Percentiles rank a stretch among this genome's conserved stretches.
phyloP scores from a whole-genome alignment of 2,888 invertebrate genomes.

The Erebia palarica region DNA sequence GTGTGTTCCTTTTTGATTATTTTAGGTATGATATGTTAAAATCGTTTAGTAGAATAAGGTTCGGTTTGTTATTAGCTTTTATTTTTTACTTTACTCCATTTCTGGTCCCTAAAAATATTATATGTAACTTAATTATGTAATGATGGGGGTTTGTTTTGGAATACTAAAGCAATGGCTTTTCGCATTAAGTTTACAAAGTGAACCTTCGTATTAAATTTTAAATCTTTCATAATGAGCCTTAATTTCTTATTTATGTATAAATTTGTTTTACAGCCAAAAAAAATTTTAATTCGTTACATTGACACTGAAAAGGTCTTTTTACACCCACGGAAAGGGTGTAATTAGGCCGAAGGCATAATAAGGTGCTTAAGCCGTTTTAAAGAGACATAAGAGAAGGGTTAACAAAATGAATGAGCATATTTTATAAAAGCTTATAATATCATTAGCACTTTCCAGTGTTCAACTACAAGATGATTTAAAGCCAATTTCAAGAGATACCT shows the following conservation, averaged over 20 bases:
- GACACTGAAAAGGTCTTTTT: constrained; percentile 5
- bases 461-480: neutral
- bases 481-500: neutral
- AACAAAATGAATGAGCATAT: constrained; percentile 19
- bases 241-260: neutral
- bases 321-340: constrained; percentile 6
- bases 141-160: no score
- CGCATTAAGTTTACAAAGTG: no score
- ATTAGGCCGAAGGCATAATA: constrained; percentile 25
- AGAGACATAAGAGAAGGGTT: constrained; percentile 24
- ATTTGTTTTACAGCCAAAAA: neutral
- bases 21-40: no score
- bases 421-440: neutral
- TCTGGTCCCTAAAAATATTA: no score
- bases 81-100: no score
- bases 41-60: no score
- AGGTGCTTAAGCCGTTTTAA: constrained; percentile 23
- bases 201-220: neutral
- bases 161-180: no score
- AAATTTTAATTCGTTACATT: constrained; percentile 3
- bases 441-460: neutral
- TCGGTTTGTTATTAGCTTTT: no score
- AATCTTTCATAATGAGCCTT: neutral
- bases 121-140: no score
- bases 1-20: no score